These are phyloP conservation scores for Tipula vernalis DNA, from an alignment of 2,888 invertebrate genomes.

Conservation along the genomic window DNA sequence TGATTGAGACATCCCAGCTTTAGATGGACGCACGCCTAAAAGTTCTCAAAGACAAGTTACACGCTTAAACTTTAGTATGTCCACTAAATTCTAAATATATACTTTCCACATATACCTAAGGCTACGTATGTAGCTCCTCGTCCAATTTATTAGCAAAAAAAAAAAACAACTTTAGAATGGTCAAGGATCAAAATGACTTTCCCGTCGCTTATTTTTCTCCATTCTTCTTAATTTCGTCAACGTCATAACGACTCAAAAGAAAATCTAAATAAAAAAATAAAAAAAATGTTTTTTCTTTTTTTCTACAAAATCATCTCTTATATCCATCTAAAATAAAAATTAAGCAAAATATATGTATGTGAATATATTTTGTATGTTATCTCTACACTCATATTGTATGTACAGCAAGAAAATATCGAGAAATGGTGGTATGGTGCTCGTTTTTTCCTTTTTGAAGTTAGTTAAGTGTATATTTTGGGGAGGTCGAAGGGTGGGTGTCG, in stretches of 20 bases:
- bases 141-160: not conserved
- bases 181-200: not conserved
- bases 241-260: slow-evolving; percentile 6
- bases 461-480: not conserved
- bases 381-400: not conserved
- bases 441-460: slow-evolving; percentile 1
- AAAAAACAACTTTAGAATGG: not conserved
- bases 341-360: not conserved
- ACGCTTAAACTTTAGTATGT: not conserved
- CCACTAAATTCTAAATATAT: not conserved
- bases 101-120: not conserved
- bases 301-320: slow-evolving; percentile 4
- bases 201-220: not conserved
- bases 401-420: not conserved
- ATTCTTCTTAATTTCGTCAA: slow-evolving; percentile 5
- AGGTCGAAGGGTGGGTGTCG: not conserved
- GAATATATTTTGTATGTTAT: not conserved
- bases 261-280: not conserved
- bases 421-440: not conserved
- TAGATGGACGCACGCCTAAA: not conserved
- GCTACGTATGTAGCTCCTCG: not conserved
- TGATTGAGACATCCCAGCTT: not conserved
- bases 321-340: not conserved
- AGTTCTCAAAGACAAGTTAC: not conserved
- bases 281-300: not conserved